Conservation (phyloP, 2,113 vertebrate species). For the Lepisosteus osseus region DNA sequence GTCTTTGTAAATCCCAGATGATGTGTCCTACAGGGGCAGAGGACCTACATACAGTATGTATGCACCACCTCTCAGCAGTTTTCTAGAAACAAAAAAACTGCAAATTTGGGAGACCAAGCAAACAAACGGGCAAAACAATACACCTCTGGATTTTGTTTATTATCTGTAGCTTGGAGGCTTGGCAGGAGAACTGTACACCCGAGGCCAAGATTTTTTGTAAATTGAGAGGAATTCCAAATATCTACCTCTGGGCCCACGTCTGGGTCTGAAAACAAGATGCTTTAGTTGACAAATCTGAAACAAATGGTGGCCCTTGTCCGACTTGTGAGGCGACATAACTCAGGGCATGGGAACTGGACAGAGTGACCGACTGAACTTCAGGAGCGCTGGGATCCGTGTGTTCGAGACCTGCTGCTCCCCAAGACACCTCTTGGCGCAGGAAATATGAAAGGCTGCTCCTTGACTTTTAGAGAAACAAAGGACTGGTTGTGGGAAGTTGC, state of each 20-base stretch:
- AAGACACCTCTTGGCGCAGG: conserved; percentile 12
- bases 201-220: not conserved
- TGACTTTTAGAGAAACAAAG: not conserved
- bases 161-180: not conserved
- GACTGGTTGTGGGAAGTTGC: conserved; percentile 3
- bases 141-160: no score
- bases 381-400: not conserved
- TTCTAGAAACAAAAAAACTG: not conserved
- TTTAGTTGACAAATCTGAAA: not conserved
- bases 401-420: not conserved
- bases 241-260: conserved; percentile 3
- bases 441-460: not conserved
- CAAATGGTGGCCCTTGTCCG: not conserved
- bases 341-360: conserved; percentile 4
- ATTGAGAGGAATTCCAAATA: conserved; percentile 12
- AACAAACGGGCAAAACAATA: conserved; percentile 1
- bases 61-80: not conserved
- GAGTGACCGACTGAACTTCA: conserved; percentile 4
- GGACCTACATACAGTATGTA: conserved; percentile 17
- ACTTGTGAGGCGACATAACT: not conserved
- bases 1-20: no score
- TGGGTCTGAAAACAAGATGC: not conserved
- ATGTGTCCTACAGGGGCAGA: conserved; percentile 22
- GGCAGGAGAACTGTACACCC: not conserved
- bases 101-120: not conserved